Evolutionary conservation across 2,113 vertebrate genomes (phyloP), one percentile per base, ranked within the genome.

Genomic region (Gadus chalcogrammus): DNA sequence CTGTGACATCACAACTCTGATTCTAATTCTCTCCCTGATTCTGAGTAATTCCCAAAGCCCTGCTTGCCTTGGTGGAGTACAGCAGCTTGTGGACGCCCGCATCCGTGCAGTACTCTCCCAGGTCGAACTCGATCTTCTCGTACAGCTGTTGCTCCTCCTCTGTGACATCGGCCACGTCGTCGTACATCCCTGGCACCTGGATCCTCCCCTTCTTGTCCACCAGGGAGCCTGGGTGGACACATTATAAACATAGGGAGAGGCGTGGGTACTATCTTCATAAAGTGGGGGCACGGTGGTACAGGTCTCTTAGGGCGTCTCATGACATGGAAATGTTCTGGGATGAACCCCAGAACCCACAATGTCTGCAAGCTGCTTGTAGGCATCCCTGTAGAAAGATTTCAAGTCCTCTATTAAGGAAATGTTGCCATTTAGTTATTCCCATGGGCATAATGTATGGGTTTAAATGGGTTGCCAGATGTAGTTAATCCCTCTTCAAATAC

Each of bases 101-200:
- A 24, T 98, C 96, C 82, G 88, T 92, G 64, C 92, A 84, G 55
- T 96, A 98, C 58, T 99, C 97, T 7, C 81, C 52, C 88, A 97
- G 13, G 73, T 98, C 95, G 68, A 99, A 99, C 66, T 99, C 96
- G 11, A 99, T 99, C 68, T 93, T 88, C 42, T 97, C 91, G 24
- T 99, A 99, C 0, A 96, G 89, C 1, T 82, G 58, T 68, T 79
- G 87, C 76, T 99, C 97, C 18, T 96, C 94, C 0, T 92, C 86
- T 0, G 93, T 95, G 72, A 98, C 16, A 0, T 91, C 77, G 0
- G 94, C 95, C 76, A 99, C 96, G 0, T 87, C 71, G 0, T 97
- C 90, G 0, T 90, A 82, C 0, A 99, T 81, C 28, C 94, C 96
- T 0, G 95, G 95, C 59, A 99, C 74, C 48, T 93, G 85, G 76